Evolutionary conservation across 2,888 invertebrate species (phyloP), one percentile per base, ranked within the genome.

Genomic region (Caenorhabditis macrosperma): DNA sequence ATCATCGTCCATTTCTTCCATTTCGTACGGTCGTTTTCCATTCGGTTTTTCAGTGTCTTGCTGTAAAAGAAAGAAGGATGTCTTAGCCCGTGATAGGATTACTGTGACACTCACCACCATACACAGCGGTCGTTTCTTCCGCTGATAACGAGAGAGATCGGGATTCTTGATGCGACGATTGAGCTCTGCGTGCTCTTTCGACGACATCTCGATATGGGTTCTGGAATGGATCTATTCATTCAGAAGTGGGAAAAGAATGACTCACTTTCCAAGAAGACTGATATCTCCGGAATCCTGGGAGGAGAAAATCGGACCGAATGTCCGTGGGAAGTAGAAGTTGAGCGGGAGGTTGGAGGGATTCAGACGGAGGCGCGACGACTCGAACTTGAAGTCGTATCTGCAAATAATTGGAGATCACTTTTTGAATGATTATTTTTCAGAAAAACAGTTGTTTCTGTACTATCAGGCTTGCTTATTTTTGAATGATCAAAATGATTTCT

Each of bases 351-450:
- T 28, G 4, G 52, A 17, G 7, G 54, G 54, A 28, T 79, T 35
- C 15, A 79, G 33, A n/a, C 60, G 61, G 7, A 79, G 61, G 6
- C 64, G 52, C 1, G 64, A 64, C 9, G 74, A 24, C 17, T 75
- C 74, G 57, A 75, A 79, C 52, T 79, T 79, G 69, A 79, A 79
- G 38, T 79, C 75, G 30, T 75, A 79, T 28, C 78, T 75, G 46
- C 5, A 24, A 28, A 59, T 4, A n/a, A 30, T 33, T 33, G 33
- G 5, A 12, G 28, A 20, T 3, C 5, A 24, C 12, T 57, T 33
- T 33, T 33, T 33, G 9, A 33, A 33, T 33, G 5, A n/a, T 9
- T 7, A 9, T 33, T 33, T 33, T 33, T 33, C 33, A 33, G 9
- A 33, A 33, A 33, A 33, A 33, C 5, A 33, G 33, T 33, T 33